Evolutionary conservation across 2,797 vertebrate genomes (phyloP).

Genomic region (Sebastes jordani): DNA sequence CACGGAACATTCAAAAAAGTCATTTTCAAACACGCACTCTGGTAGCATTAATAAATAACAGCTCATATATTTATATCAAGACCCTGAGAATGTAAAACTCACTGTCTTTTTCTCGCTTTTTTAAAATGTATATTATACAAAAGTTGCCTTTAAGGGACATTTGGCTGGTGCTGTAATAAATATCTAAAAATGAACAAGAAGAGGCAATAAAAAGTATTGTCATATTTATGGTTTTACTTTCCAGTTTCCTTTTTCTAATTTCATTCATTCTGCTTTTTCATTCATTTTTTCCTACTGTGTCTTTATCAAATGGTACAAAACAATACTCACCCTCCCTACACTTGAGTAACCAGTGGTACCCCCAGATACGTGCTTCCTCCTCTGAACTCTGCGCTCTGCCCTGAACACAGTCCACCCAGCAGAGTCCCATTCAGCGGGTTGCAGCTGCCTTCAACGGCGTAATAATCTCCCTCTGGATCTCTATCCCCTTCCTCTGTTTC

Average conservation of each 20-base stretch:
- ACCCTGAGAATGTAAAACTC: constrained; percentile 68
- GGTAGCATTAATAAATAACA: constrained; percentile 51
- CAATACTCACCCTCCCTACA: constrained; percentile 52
- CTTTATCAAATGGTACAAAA: constrained; percentile 8
- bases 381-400: constrained; percentile 48
- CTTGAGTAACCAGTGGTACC: constrained; percentile 81
- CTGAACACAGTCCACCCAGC: constrained; percentile 69
- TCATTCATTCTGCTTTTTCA: background rate
- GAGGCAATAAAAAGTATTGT: constrained; percentile 6
- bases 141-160: constrained; percentile 15
- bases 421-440: constrained; percentile 75
- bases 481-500: constrained; percentile 52
- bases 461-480: constrained; percentile 69
- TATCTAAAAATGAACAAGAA: constrained; percentile 5
- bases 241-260: background rate
- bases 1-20: constrained; percentile 48
- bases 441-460: constrained; percentile 67
- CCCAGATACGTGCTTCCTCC: constrained; percentile 56
- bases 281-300: background rate
- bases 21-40: constrained; percentile 34
- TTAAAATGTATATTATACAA: constrained; percentile 16
- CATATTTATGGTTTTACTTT: background rate
- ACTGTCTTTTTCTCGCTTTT: constrained; percentile 2
- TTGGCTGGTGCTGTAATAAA: constrained; percentile 19
- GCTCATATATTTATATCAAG: constrained; percentile 31